phyloP scores from a whole-genome alignment of 2,797 vertebrate species.

The Poecilia gillii region DNA sequence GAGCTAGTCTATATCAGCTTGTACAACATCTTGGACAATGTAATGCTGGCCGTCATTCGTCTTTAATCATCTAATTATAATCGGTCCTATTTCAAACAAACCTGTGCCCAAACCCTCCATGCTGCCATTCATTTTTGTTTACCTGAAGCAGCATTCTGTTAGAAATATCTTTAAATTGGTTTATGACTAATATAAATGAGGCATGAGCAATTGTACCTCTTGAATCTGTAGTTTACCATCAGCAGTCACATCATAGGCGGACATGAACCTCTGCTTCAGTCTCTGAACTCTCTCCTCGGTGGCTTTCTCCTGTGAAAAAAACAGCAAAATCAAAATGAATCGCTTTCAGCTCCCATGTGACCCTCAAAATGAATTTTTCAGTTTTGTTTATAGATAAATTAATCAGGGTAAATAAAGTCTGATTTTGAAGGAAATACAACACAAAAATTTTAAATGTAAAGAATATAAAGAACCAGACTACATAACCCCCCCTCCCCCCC shows the following conservation, averaged over 20 bases:
- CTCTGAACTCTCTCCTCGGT: slow-evolving; percentile 84
- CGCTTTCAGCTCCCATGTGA: too few relatives aligned
- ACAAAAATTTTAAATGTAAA: not conserved
- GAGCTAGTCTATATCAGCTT: not conserved
- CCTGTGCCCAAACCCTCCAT: not conserved
- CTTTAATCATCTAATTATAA: not conserved
- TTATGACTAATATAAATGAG: not conserved
- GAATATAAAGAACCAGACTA: too few relatives aligned
- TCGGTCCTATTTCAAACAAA: not conserved
- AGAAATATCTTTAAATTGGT: not conserved
- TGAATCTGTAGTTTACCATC: slow-evolving; percentile 90
- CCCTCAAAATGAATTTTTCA: too few relatives aligned
- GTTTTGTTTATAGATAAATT: not conserved
- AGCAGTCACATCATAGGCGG: slow-evolving; percentile 80
- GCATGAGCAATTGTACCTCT: slow-evolving; percentile 81
- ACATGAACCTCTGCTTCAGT: slow-evolving; percentile 88
- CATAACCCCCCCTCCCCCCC: not conserved
- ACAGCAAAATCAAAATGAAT: not conserved
- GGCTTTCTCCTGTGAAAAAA: slow-evolving; percentile 77
- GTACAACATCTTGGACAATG: not conserved
- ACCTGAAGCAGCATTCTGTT: not conserved
- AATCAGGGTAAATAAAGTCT: not conserved
- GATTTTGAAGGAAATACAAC: not conserved
- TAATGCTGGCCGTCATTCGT: not conserved
- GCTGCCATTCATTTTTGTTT: not conserved